Evolutionary conservation across 1,140 invertebrate genomes (phyloP), one percentile per base, ranked within the genome.

Genomic region (Cotesia glomerata): DNA sequence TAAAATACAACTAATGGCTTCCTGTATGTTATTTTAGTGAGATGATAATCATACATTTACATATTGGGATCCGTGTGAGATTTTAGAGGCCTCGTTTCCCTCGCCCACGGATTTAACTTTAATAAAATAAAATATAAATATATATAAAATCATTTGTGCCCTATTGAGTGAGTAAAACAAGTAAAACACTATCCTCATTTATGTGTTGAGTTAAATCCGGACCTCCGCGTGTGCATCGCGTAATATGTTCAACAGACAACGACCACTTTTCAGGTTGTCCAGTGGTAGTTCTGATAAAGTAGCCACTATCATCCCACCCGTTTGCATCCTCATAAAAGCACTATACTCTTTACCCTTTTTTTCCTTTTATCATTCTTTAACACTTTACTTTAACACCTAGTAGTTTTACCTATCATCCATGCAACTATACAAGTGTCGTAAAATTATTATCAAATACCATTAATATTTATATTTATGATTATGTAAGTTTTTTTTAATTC

Each of bases 21-120:
- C 79, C 77, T 77, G 79, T 74, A 70, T 73, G 76, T 74, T 45
- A 73, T 80, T 78, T 78, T 75, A 78, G 69, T 77, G 77, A 77
- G 76, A 76, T 74, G 78, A 81, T 81, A 79, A 81, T 77, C 78
- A 78, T 81, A 77, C 77, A 78, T 77, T 79, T 77, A 77, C 77
- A 79, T 77, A 80, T 76, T 73, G 76, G 74, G 71, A 69, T 74
- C 75, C 74, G 75, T 74, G 74, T 74, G 73, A 74, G 76, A 74
- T 76, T 76, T 73, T 76, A 75, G 76, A 77, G 73, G 74, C 75
- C 78, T 74, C 78, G 77, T 72, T 76, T 79, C 74, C 76, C 78
- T 75, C 79, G 78, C 79, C 79, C 75, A 81, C 79, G 75, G 59
- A 9, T 56, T 63, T 45, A 26, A 45, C 39, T 45, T 45, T 9